phyloP scores from a whole-genome alignment of 2,113 vertebrate species.

The Gulo gulo region DNA sequence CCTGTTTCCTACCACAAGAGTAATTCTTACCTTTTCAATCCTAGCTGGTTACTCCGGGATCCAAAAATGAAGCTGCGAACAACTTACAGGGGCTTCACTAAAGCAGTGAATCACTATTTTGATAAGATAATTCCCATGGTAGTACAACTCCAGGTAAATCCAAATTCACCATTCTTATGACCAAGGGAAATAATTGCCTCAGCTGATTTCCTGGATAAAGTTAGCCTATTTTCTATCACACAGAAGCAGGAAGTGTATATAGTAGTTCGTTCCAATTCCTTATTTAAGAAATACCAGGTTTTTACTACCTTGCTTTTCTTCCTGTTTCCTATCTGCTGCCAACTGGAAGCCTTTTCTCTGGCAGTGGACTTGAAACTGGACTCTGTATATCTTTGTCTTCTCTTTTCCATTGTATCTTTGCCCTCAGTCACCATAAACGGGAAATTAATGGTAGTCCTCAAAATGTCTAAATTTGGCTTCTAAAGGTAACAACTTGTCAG shows the following conservation, averaged over 20 bases:
- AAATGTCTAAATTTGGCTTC: background rate
- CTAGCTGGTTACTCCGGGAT: slow-evolving; percentile 92
- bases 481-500: background rate
- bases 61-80: slow-evolving; percentile 90
- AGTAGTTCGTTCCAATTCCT: background rate
- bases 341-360: background rate
- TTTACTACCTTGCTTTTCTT: background rate
- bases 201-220: background rate
- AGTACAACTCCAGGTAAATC: slow-evolving; percentile 86
- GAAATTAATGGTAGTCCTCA: background rate
- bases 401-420: background rate
- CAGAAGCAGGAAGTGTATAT: background rate
- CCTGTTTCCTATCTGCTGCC: background rate
- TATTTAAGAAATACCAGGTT: background rate
- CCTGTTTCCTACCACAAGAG: background rate
- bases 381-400: background rate
- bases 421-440: background rate
- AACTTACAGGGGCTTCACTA: slow-evolving; percentile 89
- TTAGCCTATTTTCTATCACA: background rate
- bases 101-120: slow-evolving; percentile 89
- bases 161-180: background rate
- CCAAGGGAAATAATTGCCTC: background rate
- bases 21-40: background rate
- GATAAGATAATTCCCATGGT: slow-evolving; percentile 87
- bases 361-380: background rate